Evolutionary conservation across 2,797 vertebrate genomes (phyloP).

Genomic region (Cynopterus sphinx): DNA sequence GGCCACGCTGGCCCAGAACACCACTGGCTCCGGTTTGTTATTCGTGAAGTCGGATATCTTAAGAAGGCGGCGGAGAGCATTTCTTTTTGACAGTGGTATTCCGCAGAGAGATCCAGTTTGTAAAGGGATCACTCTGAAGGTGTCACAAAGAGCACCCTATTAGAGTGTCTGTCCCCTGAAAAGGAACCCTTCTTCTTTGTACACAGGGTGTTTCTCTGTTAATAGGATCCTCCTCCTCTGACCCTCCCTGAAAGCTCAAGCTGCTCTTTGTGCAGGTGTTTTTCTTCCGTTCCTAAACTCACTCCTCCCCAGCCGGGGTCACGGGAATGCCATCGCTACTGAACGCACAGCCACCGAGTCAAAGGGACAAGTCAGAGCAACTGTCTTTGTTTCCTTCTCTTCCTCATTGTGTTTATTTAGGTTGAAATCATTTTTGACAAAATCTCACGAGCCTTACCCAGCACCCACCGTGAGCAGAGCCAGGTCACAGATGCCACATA

Average conservation of each 20-base stretch:
- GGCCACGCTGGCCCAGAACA: not conserved
- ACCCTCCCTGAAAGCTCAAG: conserved; percentile 61
- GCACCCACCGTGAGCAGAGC: not conserved
- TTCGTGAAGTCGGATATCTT: conserved; percentile 22
- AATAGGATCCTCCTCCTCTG: conserved; percentile 60
- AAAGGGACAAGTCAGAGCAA: not conserved
- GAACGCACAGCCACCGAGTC: not conserved
- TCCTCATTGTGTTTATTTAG: conserved; percentile 15
- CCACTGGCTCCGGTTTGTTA: not conserved
- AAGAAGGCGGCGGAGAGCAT: conserved; percentile 18
- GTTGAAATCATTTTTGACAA: not conserved
- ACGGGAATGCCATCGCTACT: not conserved
- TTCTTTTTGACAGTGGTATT: conserved; percentile 34
- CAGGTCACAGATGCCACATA: not conserved
- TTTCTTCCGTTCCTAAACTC: not conserved
- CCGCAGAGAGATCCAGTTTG: conserved; percentile 39
- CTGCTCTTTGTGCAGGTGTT: not conserved
- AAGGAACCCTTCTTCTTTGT: conserved; percentile 74
- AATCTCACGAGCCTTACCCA: not conserved
- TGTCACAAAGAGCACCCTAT: conserved; percentile 69
- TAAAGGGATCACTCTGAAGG: conserved; percentile 64
- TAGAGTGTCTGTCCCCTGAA: conserved; percentile 58
- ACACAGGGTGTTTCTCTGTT: conserved; percentile 65
- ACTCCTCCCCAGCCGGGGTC: not conserved
- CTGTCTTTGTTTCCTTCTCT: not conserved